Base-by-base conservation (phyloP, 2,888 invertebrate genomes). In the Tipula lateralis region DNA sequence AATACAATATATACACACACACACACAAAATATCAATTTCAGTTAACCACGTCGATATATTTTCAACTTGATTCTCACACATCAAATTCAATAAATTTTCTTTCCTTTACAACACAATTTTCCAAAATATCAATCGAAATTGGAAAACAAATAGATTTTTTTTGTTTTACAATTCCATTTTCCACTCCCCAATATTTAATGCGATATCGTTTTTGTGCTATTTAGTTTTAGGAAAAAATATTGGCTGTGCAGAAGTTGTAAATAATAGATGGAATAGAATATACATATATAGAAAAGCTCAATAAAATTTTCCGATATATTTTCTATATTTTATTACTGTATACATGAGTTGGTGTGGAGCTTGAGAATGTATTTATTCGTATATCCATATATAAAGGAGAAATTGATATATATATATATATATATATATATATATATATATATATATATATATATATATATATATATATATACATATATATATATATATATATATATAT, bases 161-260 rank as follows among this genome's bases (percentile, higher is more conserved):
- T 66, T 66, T 66, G n/a, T 24, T 44, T 16, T 44, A 44, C 44
- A 50, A 5, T 44, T 44, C 66, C 66, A 24, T 24, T 66, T 66
- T 66, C 66, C 66, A 66, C 66, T 66, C 66, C 66, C 66, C 66
- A 66, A 66, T 66, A 66, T 66, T 66, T 66, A 66, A 66, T 66
- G 24, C 24, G 66, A 66, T 66, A 66, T 24, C 66, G 66, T 66
- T 24, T 66, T 24, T 66, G 24, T 66, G 24, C 66, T 66, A 66
- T 66, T 66, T 66, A 66, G 66, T 66, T 66, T 24, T 66, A 66
- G 66, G 9, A 66, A 66, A 66, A 66, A 24, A 66, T 24, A 66
- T 66, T 66, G 66, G 66, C 66, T 66, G 19, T 66, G 66, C 66
- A 66, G 66, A 66, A 66, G 66, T 66, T 66, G 66, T 66, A 66